phyloP scores from a whole-genome alignment of 1,140 invertebrate genomes.

The Drosophila yakuba region DNA sequence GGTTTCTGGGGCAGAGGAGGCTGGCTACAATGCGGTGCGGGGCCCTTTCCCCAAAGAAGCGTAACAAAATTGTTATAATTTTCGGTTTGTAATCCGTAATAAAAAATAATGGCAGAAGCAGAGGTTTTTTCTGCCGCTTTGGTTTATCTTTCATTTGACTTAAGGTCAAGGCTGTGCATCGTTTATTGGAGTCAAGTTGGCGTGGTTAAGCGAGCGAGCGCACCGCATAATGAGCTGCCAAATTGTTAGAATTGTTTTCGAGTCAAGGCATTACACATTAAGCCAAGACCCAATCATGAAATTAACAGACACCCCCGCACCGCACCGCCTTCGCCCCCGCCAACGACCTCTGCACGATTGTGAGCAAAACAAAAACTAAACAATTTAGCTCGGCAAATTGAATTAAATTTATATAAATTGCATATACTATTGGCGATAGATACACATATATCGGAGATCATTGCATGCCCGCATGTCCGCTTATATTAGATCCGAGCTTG shows the following conservation, averaged over 20 bases:
- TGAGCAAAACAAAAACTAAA: conserved; percentile 45
- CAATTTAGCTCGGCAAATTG: conserved; percentile 78
- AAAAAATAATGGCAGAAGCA: conserved; percentile 48
- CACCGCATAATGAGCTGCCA: conserved; percentile 77
- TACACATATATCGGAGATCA: conserved; percentile 57
- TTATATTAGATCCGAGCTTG: conserved; percentile 70
- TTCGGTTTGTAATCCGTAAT: conserved; percentile 67
- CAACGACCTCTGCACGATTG: conserved; percentile 71
- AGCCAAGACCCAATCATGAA: conserved; percentile 46
- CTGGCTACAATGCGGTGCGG: neutral
- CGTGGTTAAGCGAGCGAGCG: conserved; percentile 50
- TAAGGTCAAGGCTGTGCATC: conserved; percentile 78
- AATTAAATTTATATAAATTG: conserved; percentile 83
- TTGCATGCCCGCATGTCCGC: conserved; percentile 74
- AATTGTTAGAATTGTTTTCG: conserved; percentile 75
- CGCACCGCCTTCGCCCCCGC: neutral
- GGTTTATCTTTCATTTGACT: conserved; percentile 64
- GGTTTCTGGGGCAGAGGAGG: neutral
- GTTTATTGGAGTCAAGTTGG: conserved; percentile 70
- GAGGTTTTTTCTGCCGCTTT: conserved; percentile 10
- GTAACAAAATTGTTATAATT: conserved; percentile 83
- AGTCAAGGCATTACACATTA: conserved; percentile 54
- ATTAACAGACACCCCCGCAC: conserved; percentile 32
- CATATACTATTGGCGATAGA: conserved; percentile 55
- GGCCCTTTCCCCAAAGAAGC: conserved; percentile 77